A percentile compares a stretch with the other conserved stretches of the same genome.
These are phyloP conservation scores for Pseudochirops cupreus DNA, from an alignment of 2,797 vertebrate genomes.

Conservation along the genomic window DNA sequence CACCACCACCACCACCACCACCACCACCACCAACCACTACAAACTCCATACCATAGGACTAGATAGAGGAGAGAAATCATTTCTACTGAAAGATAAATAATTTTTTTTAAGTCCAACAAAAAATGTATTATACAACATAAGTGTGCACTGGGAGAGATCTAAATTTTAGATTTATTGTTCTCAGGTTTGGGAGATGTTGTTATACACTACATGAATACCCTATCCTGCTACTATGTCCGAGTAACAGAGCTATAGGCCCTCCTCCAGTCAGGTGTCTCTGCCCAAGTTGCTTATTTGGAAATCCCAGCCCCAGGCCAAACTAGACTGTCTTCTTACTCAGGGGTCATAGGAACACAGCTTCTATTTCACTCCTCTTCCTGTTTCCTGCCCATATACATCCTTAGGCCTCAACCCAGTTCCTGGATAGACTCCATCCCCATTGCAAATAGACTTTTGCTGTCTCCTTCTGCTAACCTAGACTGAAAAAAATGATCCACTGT, in stretches of 20 bases:
- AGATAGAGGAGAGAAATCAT: not conserved
- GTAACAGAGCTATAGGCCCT: not conserved
- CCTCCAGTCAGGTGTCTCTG: not conserved
- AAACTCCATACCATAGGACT: not conserved
- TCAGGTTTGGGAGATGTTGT: not conserved
- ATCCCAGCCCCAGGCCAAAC: not conserved
- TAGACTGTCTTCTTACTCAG: not conserved
- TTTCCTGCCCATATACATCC: not conserved
- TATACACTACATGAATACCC: not conserved
- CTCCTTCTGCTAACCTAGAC: not conserved
- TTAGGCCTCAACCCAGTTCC: not conserved
- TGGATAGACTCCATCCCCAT: not conserved
- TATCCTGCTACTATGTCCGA: not conserved
- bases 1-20: not conserved
- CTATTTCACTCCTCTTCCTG: not conserved
- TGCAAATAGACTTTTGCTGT: not conserved
- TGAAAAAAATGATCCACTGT: not conserved
- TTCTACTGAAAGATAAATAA: not conserved
- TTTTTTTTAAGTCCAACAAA: not conserved
- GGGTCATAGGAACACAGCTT: not conserved
- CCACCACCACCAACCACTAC: not conserved
- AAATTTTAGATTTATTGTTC: not conserved
- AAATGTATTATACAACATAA: not conserved
- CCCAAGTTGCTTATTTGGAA: not conserved
- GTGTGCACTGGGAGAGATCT: not conserved